phyloP scores from a whole-genome alignment of 2,888 invertebrate species.

The Megaustenia siamemsis region DNA sequence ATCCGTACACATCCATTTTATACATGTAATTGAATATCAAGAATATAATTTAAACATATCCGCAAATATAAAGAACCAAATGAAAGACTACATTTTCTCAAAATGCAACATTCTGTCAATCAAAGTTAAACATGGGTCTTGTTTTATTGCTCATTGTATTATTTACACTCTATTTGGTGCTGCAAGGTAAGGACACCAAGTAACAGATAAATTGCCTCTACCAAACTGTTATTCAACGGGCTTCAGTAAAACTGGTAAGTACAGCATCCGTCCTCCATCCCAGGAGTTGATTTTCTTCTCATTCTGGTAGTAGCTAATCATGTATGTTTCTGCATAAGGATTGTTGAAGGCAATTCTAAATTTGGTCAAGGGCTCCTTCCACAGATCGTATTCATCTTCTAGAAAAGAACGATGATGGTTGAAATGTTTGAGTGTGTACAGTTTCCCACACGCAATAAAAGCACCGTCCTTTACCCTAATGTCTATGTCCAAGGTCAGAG shows the following conservation, averaged over 20 bases:
- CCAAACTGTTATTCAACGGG: too few relatives aligned
- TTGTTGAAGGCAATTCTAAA: slow-evolving; percentile 86
- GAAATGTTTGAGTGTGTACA: slow-evolving; percentile 94
- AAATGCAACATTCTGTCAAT: too few relatives aligned
- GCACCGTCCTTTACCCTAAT: slow-evolving; percentile 89
- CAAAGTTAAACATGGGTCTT: too few relatives aligned
- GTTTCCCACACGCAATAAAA: slow-evolving; percentile 97
- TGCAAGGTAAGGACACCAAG: too few relatives aligned
- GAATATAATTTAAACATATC: too few relatives aligned
- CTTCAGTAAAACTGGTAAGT: slow-evolving; percentile 83
- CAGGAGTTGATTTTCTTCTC: slow-evolving; percentile 92
- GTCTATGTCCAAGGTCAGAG: slow-evolving; percentile 69
- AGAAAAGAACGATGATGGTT: slow-evolving; percentile 84
- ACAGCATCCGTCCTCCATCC: slow-evolving; percentile 95
- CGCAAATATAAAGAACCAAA: too few relatives aligned
- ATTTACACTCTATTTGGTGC: too few relatives aligned
- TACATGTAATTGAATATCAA: too few relatives aligned
- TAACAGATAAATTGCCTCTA: too few relatives aligned
- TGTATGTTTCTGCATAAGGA: slow-evolving; percentile 94
- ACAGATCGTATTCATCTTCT: slow-evolving; percentile 36
- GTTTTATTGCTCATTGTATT: too few relatives aligned
- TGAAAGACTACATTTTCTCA: too few relatives aligned
- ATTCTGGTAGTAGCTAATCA: slow-evolving; percentile 83
- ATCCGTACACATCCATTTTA: too few relatives aligned
- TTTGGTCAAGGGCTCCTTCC: background rate